Evolutionary conservation across 1,140 invertebrate species (phyloP).

Genomic region (Limonius californicus): DNA sequence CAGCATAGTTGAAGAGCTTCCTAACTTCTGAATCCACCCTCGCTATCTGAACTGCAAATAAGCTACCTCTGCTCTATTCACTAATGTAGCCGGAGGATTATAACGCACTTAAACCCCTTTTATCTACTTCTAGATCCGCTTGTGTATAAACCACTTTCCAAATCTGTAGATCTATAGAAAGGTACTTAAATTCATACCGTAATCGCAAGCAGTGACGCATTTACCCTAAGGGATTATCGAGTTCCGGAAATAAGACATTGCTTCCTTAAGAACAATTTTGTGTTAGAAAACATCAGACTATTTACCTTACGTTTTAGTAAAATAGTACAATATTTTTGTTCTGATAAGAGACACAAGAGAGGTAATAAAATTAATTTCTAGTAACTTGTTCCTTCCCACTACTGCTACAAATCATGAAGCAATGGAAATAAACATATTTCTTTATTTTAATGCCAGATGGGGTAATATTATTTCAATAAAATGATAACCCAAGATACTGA

Average conservation of each 20-base stretch:
- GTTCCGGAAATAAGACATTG: background rate
- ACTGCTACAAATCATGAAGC: no score
- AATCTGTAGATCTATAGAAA: conserved; percentile 16
- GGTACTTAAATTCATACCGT: conserved; percentile 6
- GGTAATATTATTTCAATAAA: no score
- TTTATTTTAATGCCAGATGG: no score
- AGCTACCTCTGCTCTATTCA: conserved; percentile 30
- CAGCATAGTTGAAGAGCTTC: conserved; percentile 23
- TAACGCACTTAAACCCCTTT: conserved; percentile 39
- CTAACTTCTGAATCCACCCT: conserved; percentile 29
- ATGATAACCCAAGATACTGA: no score
- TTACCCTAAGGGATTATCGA: background rate
- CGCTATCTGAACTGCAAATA: conserved; percentile 5
- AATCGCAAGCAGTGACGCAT: background rate
- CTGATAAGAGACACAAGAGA: no score
- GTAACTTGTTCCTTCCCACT: no score
- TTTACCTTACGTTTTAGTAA: no score
- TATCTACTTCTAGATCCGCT: conserved; percentile 32
- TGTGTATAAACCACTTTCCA: conserved; percentile 34
- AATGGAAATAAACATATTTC: no score
- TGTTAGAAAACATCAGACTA: no score
- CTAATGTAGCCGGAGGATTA: conserved; percentile 34
- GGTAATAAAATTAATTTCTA: no score
- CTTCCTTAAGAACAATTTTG: background rate
- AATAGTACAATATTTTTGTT: no score